A percentile compares a stretch with the other conserved stretches of the same genome.
Conservation (phyloP, 2,113 vertebrate genomes). For the Muntiacus muntjak region DNA sequence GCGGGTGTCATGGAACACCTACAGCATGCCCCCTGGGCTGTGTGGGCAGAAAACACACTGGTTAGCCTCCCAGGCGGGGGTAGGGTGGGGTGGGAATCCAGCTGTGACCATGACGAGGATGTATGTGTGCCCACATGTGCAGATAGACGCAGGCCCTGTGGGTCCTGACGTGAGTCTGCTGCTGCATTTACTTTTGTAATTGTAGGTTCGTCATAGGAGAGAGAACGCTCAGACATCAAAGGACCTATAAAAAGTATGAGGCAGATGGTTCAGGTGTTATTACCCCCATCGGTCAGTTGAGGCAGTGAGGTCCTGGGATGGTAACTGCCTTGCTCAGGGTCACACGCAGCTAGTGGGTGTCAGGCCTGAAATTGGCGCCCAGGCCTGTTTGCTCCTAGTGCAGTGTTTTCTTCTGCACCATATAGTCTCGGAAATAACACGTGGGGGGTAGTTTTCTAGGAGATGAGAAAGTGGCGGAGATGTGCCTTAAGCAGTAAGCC, state of each 20-base stretch:
- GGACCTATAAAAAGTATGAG: neutral
- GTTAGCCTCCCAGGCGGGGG: neutral
- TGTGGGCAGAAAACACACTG: neutral
- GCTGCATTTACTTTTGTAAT: neutral
- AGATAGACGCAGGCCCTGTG: neutral
- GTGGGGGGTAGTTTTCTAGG: neutral
- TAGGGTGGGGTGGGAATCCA: neutral
- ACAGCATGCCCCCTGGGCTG: neutral
- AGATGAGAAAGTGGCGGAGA: neutral
- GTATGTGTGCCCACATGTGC: accelerated
- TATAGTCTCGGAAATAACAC: neutral
- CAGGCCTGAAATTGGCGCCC: neutral
- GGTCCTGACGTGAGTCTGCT: neutral
- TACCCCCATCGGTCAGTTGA: neutral
- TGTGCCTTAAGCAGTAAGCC: neutral
- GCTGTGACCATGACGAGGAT: neutral
- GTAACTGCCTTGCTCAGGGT: neutral
- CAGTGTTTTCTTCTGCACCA: neutral
- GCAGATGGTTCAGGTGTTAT: neutral
- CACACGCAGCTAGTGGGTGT: neutral
- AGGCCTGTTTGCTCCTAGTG: neutral
- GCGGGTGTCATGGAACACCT: neutral
- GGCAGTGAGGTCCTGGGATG: neutral
- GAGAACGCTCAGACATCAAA: neutral
- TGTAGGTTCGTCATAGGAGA: neutral